phyloP scores from a whole-genome alignment of 2,888 invertebrate genomes.

The Augochlorella aurata region DNA sequence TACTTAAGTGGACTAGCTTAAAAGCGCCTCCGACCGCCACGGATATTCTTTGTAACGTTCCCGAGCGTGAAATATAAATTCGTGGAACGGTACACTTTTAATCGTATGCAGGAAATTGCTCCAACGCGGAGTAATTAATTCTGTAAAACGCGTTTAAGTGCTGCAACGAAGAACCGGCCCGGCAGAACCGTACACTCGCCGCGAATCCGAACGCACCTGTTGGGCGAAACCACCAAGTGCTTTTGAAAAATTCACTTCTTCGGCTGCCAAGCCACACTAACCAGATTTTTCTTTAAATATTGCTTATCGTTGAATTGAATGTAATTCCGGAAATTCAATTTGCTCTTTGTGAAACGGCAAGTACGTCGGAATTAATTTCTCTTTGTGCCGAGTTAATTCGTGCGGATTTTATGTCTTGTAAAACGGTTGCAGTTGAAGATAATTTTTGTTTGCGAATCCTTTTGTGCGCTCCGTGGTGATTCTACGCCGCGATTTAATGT shows the following conservation, averaged over 20 bases:
- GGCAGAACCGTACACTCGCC: not conserved
- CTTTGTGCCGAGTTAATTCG: not conserved
- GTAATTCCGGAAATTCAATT: not conserved
- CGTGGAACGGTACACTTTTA: slow-evolving; percentile 2
- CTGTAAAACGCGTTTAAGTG: not conserved
- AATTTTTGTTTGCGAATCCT: not conserved
- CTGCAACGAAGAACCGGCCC: not conserved
- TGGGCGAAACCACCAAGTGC: not conserved
- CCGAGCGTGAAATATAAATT: slow-evolving; percentile 37
- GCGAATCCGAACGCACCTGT: not conserved
- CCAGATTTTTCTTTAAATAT: not conserved
- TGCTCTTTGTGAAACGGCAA: not conserved
- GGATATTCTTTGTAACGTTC: slow-evolving; percentile 32
- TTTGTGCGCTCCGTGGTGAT: not conserved
- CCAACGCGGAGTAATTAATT: slow-evolving; percentile 31
- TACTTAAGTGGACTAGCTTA: slow-evolving; percentile 33
- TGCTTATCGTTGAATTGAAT: not conserved
- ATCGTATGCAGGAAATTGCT: slow-evolving; percentile 4
- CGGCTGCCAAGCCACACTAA: too few relatives aligned
- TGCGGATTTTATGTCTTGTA: not conserved
- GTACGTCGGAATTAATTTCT: not conserved
- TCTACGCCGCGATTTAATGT: not conserved
- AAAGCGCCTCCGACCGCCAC: slow-evolving; percentile 16
- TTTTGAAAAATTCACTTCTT: not conserved
- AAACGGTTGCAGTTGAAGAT: not conserved